A percentile compares a stretch with the other conserved stretches of the same genome.
These are phyloP conservation scores for Isaurus tuberculatus DNA, from an alignment of 92 coral and sea anemone species.

Conservation along the genomic window DNA sequence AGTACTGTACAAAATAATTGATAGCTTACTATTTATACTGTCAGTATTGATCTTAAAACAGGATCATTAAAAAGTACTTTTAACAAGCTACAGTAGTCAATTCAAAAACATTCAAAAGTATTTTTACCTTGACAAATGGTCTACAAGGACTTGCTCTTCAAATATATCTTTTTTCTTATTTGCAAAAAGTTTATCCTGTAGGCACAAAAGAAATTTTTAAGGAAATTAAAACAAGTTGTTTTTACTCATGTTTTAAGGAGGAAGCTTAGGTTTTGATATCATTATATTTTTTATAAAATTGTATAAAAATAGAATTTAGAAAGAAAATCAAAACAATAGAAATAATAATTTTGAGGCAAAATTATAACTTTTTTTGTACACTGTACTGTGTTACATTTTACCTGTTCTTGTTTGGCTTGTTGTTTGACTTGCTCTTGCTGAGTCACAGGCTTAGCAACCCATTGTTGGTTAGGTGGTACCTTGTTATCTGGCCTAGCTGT, in stretches of 20 bases:
- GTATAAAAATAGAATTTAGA: too few species aligned
- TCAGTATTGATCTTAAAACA: too few species aligned
- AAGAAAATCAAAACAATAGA: neutral
- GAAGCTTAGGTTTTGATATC: too few species aligned
- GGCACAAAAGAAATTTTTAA: neutral
- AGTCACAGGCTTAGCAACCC: constrained; percentile 77
- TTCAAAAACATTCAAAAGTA: neutral
- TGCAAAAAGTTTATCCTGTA: constrained; percentile 84
- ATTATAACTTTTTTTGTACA: too few species aligned
- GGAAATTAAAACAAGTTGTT: too few species aligned
- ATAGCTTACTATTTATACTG: too few species aligned
- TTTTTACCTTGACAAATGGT: constrained; percentile 87
- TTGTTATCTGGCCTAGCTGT: neutral
- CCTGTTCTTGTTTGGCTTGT: constrained; percentile 86
- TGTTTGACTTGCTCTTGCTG: constrained; percentile 80
- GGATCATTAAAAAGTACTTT: too few species aligned
- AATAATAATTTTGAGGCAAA: neutral
- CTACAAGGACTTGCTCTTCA: constrained; percentile 89
- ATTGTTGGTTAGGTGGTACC: constrained; percentile 59
- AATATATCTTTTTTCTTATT: constrained; percentile 90
- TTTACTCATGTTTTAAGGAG: too few species aligned
- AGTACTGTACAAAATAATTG: too few species aligned
- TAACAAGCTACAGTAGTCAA: too few species aligned
- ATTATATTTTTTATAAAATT: neutral
- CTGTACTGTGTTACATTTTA: neutral